Percentiles rank a stretch among this genome's conserved stretches.
phyloP scores from a whole-genome alignment of 2,888 invertebrate species.

The Heliconius erato region DNA sequence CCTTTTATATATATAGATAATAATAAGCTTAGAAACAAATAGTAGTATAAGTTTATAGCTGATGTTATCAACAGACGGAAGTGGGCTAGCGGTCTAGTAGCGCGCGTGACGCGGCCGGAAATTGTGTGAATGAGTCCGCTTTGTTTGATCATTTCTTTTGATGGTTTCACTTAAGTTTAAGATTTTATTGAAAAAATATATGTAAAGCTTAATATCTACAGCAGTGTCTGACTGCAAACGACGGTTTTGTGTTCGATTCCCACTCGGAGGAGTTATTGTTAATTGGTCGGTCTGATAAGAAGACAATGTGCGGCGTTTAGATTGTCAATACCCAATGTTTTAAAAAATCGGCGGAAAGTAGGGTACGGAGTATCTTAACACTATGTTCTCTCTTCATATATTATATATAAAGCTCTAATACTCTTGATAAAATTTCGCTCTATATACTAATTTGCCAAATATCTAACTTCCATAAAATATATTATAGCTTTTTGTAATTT shows the following conservation, averaged over 20 bases:
- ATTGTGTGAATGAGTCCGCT: constrained; percentile 67
- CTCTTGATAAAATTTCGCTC: no score
- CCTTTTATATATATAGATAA: no score
- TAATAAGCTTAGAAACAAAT: no score
- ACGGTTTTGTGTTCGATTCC: no score
- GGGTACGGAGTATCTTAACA: background rate
- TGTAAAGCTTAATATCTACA: background rate
- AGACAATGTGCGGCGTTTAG: background rate
- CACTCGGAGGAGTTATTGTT: background rate
- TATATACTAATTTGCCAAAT: no score
- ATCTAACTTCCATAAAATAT: no score
- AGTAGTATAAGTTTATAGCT: background rate
- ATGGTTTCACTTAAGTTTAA: background rate
- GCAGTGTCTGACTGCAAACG: no score
- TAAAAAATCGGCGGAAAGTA: background rate
- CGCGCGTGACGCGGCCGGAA: constrained; percentile 47
- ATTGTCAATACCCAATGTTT: no score
- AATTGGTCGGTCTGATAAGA: background rate
- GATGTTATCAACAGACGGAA: constrained; percentile 62
- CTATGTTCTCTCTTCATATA: no score
- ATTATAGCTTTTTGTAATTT: no score
- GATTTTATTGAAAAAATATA: background rate
- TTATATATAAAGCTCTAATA: no score
- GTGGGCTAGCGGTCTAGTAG: constrained; percentile 52
- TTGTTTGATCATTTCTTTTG: constrained; percentile 53